Evolutionary conservation across 2,797 vertebrate genomes (phyloP), one percentile per base, ranked within the genome.

Genomic region (Sciurus carolinensis): DNA sequence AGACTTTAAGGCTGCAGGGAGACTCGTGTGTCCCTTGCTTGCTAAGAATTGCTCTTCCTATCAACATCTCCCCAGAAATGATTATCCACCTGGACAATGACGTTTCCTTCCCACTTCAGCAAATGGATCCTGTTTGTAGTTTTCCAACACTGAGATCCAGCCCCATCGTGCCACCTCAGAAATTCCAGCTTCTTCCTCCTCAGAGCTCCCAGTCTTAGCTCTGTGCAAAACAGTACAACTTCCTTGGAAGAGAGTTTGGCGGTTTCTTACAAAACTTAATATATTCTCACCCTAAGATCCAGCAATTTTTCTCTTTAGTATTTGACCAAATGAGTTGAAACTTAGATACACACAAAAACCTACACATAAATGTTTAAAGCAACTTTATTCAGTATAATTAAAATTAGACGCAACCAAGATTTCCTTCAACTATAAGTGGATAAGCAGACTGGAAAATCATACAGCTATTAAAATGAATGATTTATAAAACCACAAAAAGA

Each of bases 121-220:
- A 39, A 9, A 7, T 39, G 26, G 52, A 36, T 33, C 20, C 12
- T 4, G 10, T n/a, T 13, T n/a, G 30, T 26, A 24, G 0, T 3
- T 79, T 82, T 73, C 54, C 36, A 33, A 0, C 11, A 66, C 54
- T 52, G 44, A 44, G 4, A 42, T 11, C 26, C 73, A 36, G 79
- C 17, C 9, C 5, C 0, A 11, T 18, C 1, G 0, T 50, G 2
- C 15, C 47, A 2, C 5, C 72, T 13, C 1, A 39, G 39, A 83
- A 39, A 42, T 8, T n/a, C 47, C 33, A 39, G 10, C 30, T n/a
- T n/a, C n/a, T 39, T 50, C 26, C 4, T 28, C 39, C 44, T 24
- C 47, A 33, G 12, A 44, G 26, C 36, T 42, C 66, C 28, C 4
- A 47, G 39, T 14, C 36, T 13, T 24, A 10, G 36, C 3, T 24